These are phyloP conservation scores for Autographa gamma DNA, from an alignment of 2,888 invertebrate genomes.

Conservation along the genomic window DNA sequence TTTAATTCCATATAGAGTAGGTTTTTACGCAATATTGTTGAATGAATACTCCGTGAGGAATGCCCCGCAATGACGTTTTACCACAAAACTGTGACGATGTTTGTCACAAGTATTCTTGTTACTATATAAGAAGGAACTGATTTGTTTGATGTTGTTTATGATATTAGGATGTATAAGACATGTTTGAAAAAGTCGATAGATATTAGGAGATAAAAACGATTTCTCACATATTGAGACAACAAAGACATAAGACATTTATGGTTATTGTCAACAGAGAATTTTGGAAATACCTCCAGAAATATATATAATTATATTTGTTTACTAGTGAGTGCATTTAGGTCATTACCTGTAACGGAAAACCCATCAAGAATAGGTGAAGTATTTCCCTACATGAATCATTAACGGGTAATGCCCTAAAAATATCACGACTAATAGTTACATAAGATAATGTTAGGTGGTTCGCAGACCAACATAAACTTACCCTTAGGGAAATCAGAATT, in stretches of 20 bases:
- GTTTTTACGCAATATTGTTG: background rate
- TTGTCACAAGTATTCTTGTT: background rate
- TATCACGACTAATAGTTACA: background rate
- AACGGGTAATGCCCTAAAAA: background rate
- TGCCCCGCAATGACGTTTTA: background rate
- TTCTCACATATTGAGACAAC: no score
- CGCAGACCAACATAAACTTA: background rate
- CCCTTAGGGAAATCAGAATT: conserved; percentile 11
- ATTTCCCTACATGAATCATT: background rate
- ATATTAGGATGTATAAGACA: no score
- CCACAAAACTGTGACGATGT: background rate
- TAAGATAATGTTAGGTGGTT: background rate
- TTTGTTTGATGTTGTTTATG: background rate
- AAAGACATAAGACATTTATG: no score
- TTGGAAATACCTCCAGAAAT: no score
- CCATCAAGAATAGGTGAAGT: background rate
- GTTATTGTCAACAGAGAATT: no score
- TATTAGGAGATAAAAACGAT: no score
- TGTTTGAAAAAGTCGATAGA: no score
- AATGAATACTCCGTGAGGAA: background rate
- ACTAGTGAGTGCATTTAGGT: background rate
- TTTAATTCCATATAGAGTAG: no score
- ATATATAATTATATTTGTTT: no score
- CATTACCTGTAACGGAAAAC: background rate
- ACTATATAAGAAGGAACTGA: background rate